These are phyloP conservation scores for Campaea margaritaria DNA, from an alignment of 2,888 invertebrate genomes.

Conservation along the genomic window DNA sequence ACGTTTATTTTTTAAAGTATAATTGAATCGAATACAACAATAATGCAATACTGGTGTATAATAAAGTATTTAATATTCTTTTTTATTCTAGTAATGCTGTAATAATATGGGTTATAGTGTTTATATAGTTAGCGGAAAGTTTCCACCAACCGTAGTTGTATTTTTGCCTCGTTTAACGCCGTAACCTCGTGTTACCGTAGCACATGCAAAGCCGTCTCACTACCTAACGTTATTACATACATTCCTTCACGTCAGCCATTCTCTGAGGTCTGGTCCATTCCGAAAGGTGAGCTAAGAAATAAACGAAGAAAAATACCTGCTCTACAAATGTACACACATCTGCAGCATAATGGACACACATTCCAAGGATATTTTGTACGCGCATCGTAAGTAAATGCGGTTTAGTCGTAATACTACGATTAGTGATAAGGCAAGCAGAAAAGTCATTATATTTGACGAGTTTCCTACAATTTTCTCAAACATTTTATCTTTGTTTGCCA, in stretches of 20 bases:
- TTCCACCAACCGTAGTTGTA: conserved; percentile 45
- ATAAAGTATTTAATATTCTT: too few species aligned
- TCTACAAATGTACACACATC: conserved; percentile 19
- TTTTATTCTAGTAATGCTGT: too few species aligned
- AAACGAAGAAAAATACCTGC: conserved; percentile 16
- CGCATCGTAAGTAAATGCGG: too few species aligned
- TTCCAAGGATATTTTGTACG: background rate
- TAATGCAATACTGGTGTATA: too few species aligned
- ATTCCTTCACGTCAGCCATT: conserved; percentile 61
- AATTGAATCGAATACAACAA: too few species aligned
- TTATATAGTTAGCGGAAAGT: conserved; percentile 24
- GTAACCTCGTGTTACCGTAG: conserved; percentile 36
- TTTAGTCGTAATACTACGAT: too few species aligned
- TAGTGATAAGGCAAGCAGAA: too few species aligned
- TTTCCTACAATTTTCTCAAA: too few species aligned
- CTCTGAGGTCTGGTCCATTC: conserved; percentile 36
- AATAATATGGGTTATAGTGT: too few species aligned
- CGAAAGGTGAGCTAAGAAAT: conserved; percentile 19
- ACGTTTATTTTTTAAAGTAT: too few species aligned
- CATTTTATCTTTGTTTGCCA: too few species aligned
- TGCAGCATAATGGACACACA: conserved; percentile 2
- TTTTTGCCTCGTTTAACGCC: conserved; percentile 51
- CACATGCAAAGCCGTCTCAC: conserved; percentile 57
- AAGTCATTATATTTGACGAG: too few species aligned
- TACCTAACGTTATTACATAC: conserved; percentile 47